Base-by-base conservation (phyloP, 2,888 invertebrate genomes). In the Gymnosoma rotundatum region DNA sequence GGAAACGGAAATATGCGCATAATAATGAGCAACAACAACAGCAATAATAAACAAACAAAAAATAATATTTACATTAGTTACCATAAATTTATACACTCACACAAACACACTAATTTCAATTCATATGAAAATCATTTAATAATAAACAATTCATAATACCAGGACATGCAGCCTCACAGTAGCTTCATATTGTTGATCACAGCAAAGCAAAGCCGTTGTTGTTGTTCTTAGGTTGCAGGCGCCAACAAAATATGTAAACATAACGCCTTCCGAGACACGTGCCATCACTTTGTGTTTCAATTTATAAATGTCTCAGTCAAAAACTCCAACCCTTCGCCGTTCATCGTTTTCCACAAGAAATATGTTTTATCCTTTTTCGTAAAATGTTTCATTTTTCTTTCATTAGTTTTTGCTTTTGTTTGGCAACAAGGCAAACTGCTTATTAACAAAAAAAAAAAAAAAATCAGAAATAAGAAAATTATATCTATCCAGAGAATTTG, bases 251-350 rank as follows among this genome's bases (percentile, higher is more conserved):
- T 86, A 86, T 87, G 91, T 91, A 90, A 90, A 90, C 90, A 90
- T 89, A 91, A 90, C 90, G 90, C 90, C 90, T 90, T 90, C 90
- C 91, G 69, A 88, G 91, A 60, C 86, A 86, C 87, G 87, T 87
- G 87, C 60, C 84, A 84, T 84, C 82, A 83, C 85, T 87, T 87
- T 86, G 75, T 86, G 86, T 80, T 80, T 75, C 64, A 76, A 73
- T 76, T 76, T 76, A 80, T 72, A 83, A 81, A 84, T 58, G 63
- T 78, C 78, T 38, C 42, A 45, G 25, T 38, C 6, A 52, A 50
- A 56, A 36, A 66, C 60, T 78, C 52, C 78, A 69, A 63, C 78
- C 83, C 81, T 78, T 32, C 18, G 12, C 32, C 9, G 16, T 60
- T 4, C 5, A 32, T 5, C 5, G 25, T n/a, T n/a, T 5, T 32